A percentile compares a stretch with the other conserved stretches of the same genome.
phyloP scores from a whole-genome alignment of 2,797 vertebrate genomes.

The Coccyzus lansbergi region DNA sequence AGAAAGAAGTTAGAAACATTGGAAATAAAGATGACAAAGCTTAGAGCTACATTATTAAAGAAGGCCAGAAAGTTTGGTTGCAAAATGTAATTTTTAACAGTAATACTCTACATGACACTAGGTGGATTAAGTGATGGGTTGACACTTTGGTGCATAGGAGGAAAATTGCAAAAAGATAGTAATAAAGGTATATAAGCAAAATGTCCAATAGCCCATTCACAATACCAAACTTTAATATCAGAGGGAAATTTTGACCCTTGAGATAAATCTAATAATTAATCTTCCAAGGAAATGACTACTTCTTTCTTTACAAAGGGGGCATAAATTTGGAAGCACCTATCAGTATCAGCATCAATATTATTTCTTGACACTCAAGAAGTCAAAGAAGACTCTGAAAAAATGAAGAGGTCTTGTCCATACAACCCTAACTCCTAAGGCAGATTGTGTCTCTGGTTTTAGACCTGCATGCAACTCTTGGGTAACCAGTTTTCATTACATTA shows the following conservation, averaged over 20 bases:
- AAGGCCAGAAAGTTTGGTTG: not conserved
- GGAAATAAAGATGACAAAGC: not conserved
- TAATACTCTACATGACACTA: accelerated
- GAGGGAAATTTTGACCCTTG: not conserved
- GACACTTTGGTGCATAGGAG: not conserved
- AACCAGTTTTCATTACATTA: not conserved
- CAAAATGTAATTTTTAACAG: not conserved
- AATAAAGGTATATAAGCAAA: not conserved
- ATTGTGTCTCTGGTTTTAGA: not conserved
- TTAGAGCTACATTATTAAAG: not conserved
- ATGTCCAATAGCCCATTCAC: not conserved
- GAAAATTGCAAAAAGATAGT: not conserved
- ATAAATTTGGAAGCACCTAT: not conserved
- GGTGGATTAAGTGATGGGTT: no score
- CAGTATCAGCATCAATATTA: not conserved
- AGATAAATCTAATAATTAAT: not conserved
- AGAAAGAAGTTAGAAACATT: not conserved
- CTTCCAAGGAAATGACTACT: not conserved
- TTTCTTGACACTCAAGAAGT: not conserved
- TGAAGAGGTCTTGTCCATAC: not conserved
- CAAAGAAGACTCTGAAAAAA: not conserved
- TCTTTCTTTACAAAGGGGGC: not conserved
- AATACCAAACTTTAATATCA: not conserved
- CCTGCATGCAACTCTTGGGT: not conserved
- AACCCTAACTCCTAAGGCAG: not conserved